Evolutionary conservation across 35 echinoderm and acorn worm species (phyloP).

Genomic region (Acanthaster planci): DNA sequence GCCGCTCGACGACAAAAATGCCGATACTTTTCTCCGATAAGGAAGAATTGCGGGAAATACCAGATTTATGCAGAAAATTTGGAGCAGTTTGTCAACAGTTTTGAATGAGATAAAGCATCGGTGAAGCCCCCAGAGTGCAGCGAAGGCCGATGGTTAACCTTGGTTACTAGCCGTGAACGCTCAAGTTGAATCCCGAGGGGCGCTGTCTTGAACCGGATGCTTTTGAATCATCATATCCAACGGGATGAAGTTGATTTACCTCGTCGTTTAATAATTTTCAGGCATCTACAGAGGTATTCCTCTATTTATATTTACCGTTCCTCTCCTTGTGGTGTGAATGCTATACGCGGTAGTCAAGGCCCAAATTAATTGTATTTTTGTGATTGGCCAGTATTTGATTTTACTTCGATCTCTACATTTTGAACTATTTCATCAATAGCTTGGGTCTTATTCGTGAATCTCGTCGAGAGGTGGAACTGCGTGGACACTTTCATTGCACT

Average conservation of each 20-base stretch:
- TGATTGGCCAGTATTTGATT: not conserved
- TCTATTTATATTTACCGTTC: not conserved
- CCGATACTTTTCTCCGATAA: no score
- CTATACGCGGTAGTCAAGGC: not conserved
- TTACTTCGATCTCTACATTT: no score
- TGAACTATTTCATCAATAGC: no score
- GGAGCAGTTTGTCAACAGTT: conserved; percentile 15
- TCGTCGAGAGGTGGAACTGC: no score
- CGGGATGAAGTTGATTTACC: conserved; percentile 14
- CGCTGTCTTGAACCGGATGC: not conserved
- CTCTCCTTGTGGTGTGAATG: not conserved
- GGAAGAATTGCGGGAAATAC: no score
- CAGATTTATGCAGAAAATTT: not conserved
- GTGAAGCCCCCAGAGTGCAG: not conserved
- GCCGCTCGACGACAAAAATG: no score
- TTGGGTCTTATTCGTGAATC: no score
- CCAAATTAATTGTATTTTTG: not conserved
- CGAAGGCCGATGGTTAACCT: not conserved
- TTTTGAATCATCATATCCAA: conserved; percentile 19
- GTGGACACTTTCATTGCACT: no score
- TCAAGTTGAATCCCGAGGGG: not conserved
- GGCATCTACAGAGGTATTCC: not conserved
- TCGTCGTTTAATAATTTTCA: not conserved
- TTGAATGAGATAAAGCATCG: not conserved
- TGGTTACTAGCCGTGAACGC: conserved; percentile 8